Evolutionary conservation across 2,888 invertebrate genomes (phyloP).

Genomic region (Globia sparganii): DNA sequence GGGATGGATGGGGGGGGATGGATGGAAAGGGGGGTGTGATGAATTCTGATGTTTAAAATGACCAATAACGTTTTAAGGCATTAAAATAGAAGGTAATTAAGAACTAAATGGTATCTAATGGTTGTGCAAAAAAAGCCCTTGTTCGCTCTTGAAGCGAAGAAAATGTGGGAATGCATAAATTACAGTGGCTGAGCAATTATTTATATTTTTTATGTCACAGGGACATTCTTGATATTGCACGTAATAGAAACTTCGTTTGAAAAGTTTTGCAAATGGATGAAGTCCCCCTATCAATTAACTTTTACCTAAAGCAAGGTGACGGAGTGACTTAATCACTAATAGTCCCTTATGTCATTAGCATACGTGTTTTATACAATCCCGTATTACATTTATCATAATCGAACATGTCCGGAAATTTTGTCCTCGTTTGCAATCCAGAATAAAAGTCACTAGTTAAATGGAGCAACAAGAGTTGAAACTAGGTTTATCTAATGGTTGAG

Average conservation of each 20-base stretch:
- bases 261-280: not conserved
- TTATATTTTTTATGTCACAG: not conserved
- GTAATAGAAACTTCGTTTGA: too few relatives aligned
- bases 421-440: slow-evolving; percentile 28
- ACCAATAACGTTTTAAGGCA: not conserved
- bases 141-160: not conserved
- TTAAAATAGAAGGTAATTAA: not conserved
- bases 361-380: not conserved
- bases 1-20: too few relatives aligned
- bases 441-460: slow-evolving; percentile 37
- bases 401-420: slow-evolving; percentile 41
- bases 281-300: not conserved
- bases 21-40: too few relatives aligned
- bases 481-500: slow-evolving; percentile 19
- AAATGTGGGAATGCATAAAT: not conserved
- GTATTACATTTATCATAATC: not conserved
- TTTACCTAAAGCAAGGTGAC: not conserved
- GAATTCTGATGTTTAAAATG: not conserved
- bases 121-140: not conserved
- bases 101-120: not conserved
- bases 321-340: too few relatives aligned
- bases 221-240: not conserved
- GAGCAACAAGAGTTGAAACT: slow-evolving; percentile 20
- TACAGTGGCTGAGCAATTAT: not conserved
- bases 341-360: not conserved